Base-by-base conservation (phyloP, 2,113 vertebrate species). In the Carassius carassius region DNA sequence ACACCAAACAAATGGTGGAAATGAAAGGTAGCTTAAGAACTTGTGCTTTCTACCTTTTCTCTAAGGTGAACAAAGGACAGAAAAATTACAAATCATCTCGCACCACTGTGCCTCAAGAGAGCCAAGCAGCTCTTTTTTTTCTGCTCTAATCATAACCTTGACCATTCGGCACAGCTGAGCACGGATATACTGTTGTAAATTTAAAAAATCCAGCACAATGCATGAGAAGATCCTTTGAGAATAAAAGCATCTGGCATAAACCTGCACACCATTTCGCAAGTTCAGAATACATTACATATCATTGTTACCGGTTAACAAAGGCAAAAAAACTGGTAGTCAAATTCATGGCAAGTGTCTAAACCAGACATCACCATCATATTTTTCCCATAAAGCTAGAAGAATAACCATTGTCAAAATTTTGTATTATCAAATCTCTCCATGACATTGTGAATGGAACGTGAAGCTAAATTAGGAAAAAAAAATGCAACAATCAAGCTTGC, bases 231-330 rank as follows among this genome's bases (percentile, higher is more conserved):
- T 62, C 62, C 13, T 44, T 70, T 75, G 49, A 84, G 87, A 84
- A 79, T 70, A 76, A 13, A 75, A 86, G 78, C 54, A 56, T 87
- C 84, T 58, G 75, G 79, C 84, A 70, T 78, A 70, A 82, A 72
- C 84, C 63, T 41, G 51, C 51, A 76, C 47, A 82, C 78, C 73
- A 80, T 89, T 74, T 54, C 84, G 87, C 69, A 79, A 89, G 73
- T 84, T 81, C 86, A 69, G 81, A 84, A 89, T 81, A 83, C 85
- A 87, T 74, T 89, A 87, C 79, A 84, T 41, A 51, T 25, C 58
- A 88, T 35, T 76, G 69, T 81, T 77, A 84, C 86, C 88, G 63
- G 13, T 85, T 89, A 81, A 87, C 87, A 89, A 85, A 86, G 78
- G 51, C 62, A 75, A 17, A 62, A 37, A 32, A 58, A 17, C 85